phyloP scores from a whole-genome alignment of 2,888 invertebrate species.

The Hirudinaria manillensis region DNA sequence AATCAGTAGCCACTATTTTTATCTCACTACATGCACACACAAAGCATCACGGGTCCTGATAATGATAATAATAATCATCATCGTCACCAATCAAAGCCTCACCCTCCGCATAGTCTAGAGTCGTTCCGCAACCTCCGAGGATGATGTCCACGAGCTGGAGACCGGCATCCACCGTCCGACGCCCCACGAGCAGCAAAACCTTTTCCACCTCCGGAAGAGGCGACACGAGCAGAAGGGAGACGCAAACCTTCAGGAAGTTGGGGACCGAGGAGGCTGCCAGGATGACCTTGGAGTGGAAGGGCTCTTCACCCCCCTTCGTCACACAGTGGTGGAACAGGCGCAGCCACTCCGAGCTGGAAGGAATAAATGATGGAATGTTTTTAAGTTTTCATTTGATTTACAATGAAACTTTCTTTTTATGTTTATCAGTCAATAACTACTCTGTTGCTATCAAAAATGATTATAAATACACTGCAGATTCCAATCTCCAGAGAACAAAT shows the following conservation, averaged over 20 bases:
- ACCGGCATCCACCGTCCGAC: constrained; percentile 61
- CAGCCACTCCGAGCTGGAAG: constrained; percentile 72
- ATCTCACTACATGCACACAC: too few relatives aligned
- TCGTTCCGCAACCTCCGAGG: constrained; percentile 37
- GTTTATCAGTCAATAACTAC: too few relatives aligned
- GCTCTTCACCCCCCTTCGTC: constrained; percentile 52
- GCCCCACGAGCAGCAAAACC: constrained; percentile 66
- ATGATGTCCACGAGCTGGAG: constrained; percentile 48
- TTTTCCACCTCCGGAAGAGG: constrained; percentile 64
- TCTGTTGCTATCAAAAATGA: background rate
- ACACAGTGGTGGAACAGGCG: constrained; percentile 74
- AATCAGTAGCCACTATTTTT: too few relatives aligned
- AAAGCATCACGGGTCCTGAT: too few relatives aligned
- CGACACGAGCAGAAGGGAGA: constrained; percentile 64
- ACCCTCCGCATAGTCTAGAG: background rate
- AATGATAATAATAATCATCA: too few relatives aligned
- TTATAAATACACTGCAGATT: background rate
- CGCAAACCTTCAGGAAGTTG: constrained; percentile 67
- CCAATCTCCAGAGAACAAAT: background rate
- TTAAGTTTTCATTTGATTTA: constrained; percentile 43
- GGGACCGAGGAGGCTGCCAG: constrained; percentile 62
- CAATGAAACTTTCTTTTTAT: too few relatives aligned
- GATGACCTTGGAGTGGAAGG: constrained; percentile 42
- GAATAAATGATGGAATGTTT: constrained; percentile 18
- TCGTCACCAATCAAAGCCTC: too few relatives aligned